Evolutionary conservation across 2,113 vertebrate genomes (phyloP).

Genomic region (Archocentrus centrarchus): DNA sequence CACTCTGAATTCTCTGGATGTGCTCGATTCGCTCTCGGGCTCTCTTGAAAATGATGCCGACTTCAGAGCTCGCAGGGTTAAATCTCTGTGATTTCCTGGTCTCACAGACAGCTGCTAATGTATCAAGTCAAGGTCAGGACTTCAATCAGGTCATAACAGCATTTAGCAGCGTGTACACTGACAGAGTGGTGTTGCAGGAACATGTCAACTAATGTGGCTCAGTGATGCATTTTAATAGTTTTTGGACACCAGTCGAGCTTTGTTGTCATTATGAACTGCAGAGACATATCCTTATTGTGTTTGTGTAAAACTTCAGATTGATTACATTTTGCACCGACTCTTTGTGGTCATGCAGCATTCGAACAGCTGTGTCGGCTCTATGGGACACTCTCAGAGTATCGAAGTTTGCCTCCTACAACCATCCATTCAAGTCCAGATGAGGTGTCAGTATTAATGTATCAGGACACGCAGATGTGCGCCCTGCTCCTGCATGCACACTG

Average conservation of each 20-base stretch:
- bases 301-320: background rate
- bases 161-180: background rate
- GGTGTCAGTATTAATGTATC: constrained; percentile 65
- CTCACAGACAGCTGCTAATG: background rate
- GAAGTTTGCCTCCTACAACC: background rate
- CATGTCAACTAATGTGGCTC: background rate
- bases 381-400: background rate
- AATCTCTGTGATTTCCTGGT: no score
- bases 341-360: background rate
- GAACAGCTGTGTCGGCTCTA: background rate
- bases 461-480: constrained; percentile 66
- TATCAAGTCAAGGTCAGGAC: background rate
- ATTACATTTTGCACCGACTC: background rate
- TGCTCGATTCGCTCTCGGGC: background rate
- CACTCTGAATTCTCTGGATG: background rate
- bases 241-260: background rate
- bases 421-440: constrained; percentile 46
- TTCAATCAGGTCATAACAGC: background rate
- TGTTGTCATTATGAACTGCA: background rate
- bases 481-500: constrained; percentile 37
- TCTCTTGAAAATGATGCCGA: background rate
- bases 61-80: background rate
- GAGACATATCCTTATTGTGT: background rate
- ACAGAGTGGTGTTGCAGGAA: background rate
- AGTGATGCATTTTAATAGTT: fast-evolving